Base-by-base conservation (phyloP, 2,888 invertebrate species). In the Salticus scenicus region DNA sequence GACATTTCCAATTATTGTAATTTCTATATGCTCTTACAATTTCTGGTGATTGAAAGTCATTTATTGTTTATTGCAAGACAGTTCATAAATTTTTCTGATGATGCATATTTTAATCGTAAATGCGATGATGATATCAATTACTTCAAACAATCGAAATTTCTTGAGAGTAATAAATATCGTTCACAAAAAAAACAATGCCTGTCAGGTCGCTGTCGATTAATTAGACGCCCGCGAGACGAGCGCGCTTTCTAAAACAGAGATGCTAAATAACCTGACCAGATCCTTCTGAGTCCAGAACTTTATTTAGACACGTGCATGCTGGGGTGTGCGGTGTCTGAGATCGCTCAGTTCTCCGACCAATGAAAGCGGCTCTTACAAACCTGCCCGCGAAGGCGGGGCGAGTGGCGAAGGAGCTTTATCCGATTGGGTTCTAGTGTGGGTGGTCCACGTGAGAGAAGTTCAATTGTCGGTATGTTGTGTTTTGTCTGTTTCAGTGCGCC, bases 221-320 rank as follows among this genome's bases (percentile, higher is more conserved):
- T 76, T 76, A 30, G 70, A 42, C 8, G 51, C 12, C 27, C 31
- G 12, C 30, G 67, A 63, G 37, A 37, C 30, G 42, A 81, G 41
- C n/a, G 24, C 28, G 67, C 2, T n/a, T 33, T 37, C 67, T n/a
- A 37, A 66, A 69, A 14, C 31, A 51, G 66, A 31, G 80, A 74
- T 41, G 33, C 33, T 63, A 41, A 33, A 57, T 63, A 47, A 71
- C 81, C 75, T 82, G 81, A 71, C 81, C 70, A 42, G 70, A 67
- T 20, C 64, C 42, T 47, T n/a, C 17, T 41, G 70, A 82, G 28
- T 71, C 81, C 63, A 70, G 51, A 67, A 73, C 77, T 84, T 84
- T 78, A 78, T 84, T 84, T 78, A 84, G 71, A 67, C 83, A 84
- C 83, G 83, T 84, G 83, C 73, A n/a, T 57, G 24, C 17, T 5